Conservation (phyloP, 2,113 vertebrate genomes). For the Oceanites oceanicus region DNA sequence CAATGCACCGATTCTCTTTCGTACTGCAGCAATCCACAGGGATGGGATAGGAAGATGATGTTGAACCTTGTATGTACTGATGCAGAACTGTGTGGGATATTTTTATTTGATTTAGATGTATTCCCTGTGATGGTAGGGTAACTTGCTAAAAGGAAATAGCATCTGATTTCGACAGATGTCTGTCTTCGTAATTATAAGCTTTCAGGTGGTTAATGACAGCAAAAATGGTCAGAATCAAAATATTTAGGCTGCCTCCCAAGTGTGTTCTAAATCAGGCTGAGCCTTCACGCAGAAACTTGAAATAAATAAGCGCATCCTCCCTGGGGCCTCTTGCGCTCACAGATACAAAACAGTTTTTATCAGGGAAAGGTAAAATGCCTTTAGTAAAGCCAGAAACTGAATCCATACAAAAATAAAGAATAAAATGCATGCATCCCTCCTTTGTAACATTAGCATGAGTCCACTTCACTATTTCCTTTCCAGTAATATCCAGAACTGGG, state of each 20-base stretch:
- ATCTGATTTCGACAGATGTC: constrained; percentile 13
- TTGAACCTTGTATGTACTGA: background rate
- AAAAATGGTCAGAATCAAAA: constrained; percentile 13
- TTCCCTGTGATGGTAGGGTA: background rate
- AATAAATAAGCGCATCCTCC: background rate
- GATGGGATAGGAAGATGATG: background rate
- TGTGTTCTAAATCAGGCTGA: constrained; percentile 1
- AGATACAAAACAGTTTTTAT: background rate
- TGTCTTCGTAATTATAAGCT: background rate
- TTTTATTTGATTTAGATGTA: background rate
- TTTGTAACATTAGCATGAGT: background rate
- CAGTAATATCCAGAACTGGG: background rate
- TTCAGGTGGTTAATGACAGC: background rate
- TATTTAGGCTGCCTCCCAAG: constrained; percentile 41
- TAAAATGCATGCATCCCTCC: background rate
- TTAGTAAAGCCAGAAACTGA: background rate
- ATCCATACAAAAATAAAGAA: background rate
- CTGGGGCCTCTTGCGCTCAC: background rate
- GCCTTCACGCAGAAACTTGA: background rate
- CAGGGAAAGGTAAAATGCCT: background rate
- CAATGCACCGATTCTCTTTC: background rate
- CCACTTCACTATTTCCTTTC: background rate
- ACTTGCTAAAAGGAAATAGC: background rate
- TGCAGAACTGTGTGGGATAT: accelerated
- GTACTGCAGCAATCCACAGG: background rate